A percentile compares a stretch with the other conserved stretches of the same genome.
phyloP scores from a whole-genome alignment of 2,113 vertebrate genomes.

The Anser brachyrhynchus region DNA sequence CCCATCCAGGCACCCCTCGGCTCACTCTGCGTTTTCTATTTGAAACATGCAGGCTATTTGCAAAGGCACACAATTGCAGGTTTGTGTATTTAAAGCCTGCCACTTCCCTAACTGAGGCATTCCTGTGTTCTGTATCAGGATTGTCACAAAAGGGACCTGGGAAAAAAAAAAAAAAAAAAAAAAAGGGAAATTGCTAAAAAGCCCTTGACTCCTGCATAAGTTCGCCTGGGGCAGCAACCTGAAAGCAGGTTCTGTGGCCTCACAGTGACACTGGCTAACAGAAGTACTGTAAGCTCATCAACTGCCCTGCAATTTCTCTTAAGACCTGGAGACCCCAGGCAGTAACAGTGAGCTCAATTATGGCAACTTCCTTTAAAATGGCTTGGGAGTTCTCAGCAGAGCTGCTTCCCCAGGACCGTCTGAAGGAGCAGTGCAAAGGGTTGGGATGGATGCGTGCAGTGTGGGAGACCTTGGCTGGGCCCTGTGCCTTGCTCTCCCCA shows the following conservation, averaged over 20 bases:
- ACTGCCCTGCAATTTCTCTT: not conserved
- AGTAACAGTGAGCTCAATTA: not conserved
- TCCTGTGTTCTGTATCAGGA: not conserved
- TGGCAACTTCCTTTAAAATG: not conserved
- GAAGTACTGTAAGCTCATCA: not conserved
- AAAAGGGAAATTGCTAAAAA: not conserved
- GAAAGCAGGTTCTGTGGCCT: not conserved
- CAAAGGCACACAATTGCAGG: accelerated
- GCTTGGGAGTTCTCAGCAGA: not conserved
- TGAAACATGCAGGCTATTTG: not conserved
- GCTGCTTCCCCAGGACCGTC: not conserved
- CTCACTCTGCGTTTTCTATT: not conserved
- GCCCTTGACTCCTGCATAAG: not conserved
- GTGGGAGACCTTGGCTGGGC: not conserved
- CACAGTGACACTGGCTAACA: too few relatives aligned
- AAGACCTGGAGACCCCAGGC: not conserved
- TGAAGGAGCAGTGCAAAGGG: not conserved
- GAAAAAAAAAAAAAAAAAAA: not conserved
- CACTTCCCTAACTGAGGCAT: not conserved
- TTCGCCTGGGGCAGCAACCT: not conserved
- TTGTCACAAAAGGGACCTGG: not conserved
- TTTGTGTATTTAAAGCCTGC: not conserved
- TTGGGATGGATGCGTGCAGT: not conserved
- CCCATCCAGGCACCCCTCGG: not conserved
- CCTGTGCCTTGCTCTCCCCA: not conserved